Evolutionary conservation across 1,140 invertebrate genomes (phyloP).

Genomic region (Lerema accius): DNA sequence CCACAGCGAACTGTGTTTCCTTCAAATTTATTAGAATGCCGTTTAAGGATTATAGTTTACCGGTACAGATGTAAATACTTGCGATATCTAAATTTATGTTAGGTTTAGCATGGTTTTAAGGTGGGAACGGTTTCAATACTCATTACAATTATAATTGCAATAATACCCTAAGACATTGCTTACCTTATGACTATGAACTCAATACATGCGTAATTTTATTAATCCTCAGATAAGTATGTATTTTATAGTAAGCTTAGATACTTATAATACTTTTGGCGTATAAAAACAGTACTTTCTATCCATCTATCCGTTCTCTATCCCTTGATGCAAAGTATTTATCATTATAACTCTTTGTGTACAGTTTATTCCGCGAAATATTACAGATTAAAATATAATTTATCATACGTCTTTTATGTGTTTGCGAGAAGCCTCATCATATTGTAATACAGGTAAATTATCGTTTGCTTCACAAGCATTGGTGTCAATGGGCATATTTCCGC

Average conservation of each 20-base stretch:
- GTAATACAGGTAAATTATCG: background rate
- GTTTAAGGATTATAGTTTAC: constrained; percentile 5
- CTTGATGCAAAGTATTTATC: no score
- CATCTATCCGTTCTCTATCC: background rate
- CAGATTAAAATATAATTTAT: background rate
- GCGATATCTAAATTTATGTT: constrained; percentile 15
- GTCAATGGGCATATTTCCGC: constrained; percentile 43
- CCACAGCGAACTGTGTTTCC: background rate
- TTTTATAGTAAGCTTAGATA: background rate
- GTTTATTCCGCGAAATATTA: background rate
- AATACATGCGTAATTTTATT: constrained; percentile 2
- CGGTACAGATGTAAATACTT: constrained; percentile 4
- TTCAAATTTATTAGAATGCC: background rate
- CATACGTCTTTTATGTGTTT: background rate
- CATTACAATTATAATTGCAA: constrained; percentile 2
- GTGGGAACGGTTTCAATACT: background rate
- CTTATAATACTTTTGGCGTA: background rate
- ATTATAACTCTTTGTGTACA: no score
- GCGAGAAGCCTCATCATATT: background rate
- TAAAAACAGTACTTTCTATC: background rate
- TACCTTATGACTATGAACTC: background rate
- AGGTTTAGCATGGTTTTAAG: background rate
- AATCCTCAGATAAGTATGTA: background rate
- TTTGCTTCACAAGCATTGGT: background rate
- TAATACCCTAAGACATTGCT: constrained; percentile 2